Percentiles rank a stretch among this genome's conserved stretches.
phyloP scores from a whole-genome alignment of 2,888 invertebrate species.

The Mimachlamys varia region DNA sequence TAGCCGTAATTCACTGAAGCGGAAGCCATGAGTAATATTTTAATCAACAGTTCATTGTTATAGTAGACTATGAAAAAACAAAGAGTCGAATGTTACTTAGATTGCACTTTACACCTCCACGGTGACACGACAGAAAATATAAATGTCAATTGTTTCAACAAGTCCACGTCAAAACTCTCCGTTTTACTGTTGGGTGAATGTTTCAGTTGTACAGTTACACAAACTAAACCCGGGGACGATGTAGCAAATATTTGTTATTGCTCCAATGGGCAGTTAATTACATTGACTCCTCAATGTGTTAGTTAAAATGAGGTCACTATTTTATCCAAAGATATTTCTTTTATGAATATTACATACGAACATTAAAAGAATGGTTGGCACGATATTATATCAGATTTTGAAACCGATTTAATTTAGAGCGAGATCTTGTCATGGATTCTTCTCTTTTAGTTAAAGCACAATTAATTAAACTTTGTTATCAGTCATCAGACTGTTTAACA shows the following conservation, averaged over 20 bases:
- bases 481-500: no score
- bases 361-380: no score
- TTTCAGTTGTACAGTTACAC: no score
- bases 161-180: neutral
- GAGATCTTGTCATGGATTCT: neutral
- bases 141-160: constrained; percentile 8
- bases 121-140: constrained; percentile 17
- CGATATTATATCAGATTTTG: neutral
- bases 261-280: neutral
- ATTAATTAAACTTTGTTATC: neutral
- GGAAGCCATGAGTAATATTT: neutral
- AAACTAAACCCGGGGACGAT: no score
- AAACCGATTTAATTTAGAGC: neutral
- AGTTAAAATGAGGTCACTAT: neutral
- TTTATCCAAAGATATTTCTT: neutral
- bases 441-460: neutral
- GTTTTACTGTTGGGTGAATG: neutral
- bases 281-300: no score
- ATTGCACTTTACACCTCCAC: neutral
- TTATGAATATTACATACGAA: neutral
- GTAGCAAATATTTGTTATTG: neutral
- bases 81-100: neutral
- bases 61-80: neutral
- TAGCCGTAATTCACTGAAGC: neutral
- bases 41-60: neutral